Base-by-base conservation (phyloP, 1,140 invertebrate species). In the Bombus balteatus region DNA sequence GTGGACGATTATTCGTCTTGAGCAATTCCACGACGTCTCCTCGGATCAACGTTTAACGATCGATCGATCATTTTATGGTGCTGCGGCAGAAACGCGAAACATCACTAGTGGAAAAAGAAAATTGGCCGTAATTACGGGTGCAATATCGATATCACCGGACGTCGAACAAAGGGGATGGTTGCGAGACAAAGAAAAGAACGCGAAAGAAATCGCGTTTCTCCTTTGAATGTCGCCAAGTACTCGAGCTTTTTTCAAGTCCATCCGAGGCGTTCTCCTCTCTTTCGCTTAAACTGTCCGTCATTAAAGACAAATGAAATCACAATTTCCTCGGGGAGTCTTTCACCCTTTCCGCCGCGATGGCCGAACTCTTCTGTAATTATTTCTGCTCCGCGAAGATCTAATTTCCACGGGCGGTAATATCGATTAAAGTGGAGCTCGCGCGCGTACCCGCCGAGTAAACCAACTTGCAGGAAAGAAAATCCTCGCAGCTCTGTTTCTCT, bases 281-380 rank as follows among this genome's bases (percentile, higher is more conserved):
- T 13, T 43, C 28, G 39, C 28, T 85, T 15, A 72, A 85, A 71
- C 76, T 53, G 75, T 43, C 12, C 66, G 68, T 79, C 77, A 6
- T 80, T 85, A 79, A 53, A 80, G 25, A 47, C 81, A 57, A 83
- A 83, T 68, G 81, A 83, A 83, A 83, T 83, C 81, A 85, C 68
- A 73, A 73, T 85, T 85, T 72, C 47, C 77, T 73, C 70, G 76
- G 9, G 10, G 41, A 41, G 53, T 41, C 43, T 57, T 73, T 73
- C 34, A 32, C 65, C 75, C 47, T 71, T 72, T 37, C n/a, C 68
- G 9, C 22, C 66, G 18, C 53, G 18, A 13, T 43, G 32, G 22
- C 74, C 65, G 1, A 47, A 47, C 77, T 80, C 77, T 37, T 32
- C 68, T 25, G 53, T 85, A 79, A 79, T 83, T 83, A 83, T 77